Conservation (phyloP, 2,888 invertebrate genomes). For the Pristionchus japonicus region DNA sequence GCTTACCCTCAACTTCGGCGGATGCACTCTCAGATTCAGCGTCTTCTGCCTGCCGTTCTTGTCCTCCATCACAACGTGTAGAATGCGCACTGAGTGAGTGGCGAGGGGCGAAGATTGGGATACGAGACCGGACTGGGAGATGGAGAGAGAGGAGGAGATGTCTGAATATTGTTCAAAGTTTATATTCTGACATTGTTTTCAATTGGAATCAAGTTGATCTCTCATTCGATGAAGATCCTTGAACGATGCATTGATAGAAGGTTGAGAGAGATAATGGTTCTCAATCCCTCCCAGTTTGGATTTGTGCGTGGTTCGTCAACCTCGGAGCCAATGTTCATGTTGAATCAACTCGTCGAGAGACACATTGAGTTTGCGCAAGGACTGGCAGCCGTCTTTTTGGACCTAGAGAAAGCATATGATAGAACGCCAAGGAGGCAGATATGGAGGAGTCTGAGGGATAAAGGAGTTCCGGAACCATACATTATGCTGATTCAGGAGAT, state of each 20-base stretch:
- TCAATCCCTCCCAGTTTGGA: background rate
- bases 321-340: background rate
- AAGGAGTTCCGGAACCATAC: background rate
- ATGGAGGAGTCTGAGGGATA: no score
- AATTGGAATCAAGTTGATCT: background rate
- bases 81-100: slow-evolving; percentile 23
- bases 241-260: background rate
- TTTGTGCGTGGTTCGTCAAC: background rate
- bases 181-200: no score
- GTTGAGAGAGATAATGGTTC: background rate
- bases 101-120: slow-evolving; percentile 43
- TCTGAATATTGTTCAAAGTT: slow-evolving; percentile 47
- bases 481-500: background rate
- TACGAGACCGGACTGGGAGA: slow-evolving; percentile 54
- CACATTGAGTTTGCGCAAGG: background rate
- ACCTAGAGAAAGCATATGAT: background rate
- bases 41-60: slow-evolving; percentile 36
- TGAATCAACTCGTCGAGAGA: background rate
- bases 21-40: slow-evolving; percentile 33
- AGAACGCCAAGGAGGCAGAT: no score
- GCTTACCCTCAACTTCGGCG: slow-evolving; percentile 18
- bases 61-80: slow-evolving; percentile 44
- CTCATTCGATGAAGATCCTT: background rate
- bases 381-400: background rate
- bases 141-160: slow-evolving; percentile 57